Conservation (phyloP, 2,113 vertebrate species). For the Edolisoma coerulescens region DNA sequence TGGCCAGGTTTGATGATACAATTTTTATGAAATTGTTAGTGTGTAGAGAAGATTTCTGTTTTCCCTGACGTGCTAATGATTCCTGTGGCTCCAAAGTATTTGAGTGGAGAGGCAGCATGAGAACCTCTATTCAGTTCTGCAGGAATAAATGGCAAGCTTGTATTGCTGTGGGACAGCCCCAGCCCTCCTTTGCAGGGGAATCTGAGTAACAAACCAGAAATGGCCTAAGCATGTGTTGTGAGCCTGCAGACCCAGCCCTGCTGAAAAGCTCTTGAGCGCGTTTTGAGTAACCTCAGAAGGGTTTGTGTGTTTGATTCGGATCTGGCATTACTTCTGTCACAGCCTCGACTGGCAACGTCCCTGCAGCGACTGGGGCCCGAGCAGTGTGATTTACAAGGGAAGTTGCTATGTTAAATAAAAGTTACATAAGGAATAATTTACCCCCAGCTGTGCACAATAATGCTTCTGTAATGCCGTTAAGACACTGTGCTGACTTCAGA, state of each 20-base stretch:
- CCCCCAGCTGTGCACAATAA: background rate
- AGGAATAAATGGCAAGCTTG: background rate
- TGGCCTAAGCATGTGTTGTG: background rate
- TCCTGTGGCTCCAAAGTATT: background rate
- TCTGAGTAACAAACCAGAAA: background rate
- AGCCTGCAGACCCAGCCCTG: background rate
- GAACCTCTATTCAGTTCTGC: background rate
- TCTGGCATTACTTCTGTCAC: constrained; percentile 12
- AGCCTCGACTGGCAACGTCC: background rate
- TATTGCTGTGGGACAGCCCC: background rate
- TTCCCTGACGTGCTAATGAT: background rate
- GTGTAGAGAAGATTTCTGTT: background rate
- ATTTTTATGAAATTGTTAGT: background rate
- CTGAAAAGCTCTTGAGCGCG: background rate
- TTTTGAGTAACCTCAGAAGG: background rate
- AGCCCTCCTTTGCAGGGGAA: background rate
- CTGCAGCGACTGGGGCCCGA: background rate
- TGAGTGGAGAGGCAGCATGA: background rate
- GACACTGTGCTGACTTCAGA: background rate
- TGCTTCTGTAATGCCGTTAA: background rate
- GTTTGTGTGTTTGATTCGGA: background rate
- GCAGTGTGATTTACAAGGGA: background rate
- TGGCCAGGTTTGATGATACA: background rate
- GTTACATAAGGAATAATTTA: constrained; percentile 28
- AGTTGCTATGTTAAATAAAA: constrained; percentile 22